Conservation (phyloP, 92 coral and sea anemone genomes). For the Montipora capitata region DNA sequence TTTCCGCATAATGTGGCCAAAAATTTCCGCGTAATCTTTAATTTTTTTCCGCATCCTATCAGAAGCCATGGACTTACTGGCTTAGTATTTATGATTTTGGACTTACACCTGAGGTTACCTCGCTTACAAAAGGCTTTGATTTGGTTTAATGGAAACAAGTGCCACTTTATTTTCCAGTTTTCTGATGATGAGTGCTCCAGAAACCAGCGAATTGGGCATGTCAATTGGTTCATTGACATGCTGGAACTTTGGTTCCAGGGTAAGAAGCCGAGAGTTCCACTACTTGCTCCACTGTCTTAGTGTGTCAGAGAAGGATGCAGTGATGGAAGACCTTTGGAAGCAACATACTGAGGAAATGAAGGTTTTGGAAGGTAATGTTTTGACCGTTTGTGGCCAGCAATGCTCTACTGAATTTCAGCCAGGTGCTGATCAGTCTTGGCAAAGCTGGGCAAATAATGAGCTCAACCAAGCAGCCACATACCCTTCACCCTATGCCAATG, state of each 20-base stretch:
- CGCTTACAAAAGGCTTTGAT: slow-evolving; percentile 1
- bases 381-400: slow-evolving; percentile 56
- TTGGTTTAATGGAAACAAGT: slow-evolving; percentile 47
- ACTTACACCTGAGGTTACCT: slow-evolving; percentile 55
- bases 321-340: slow-evolving; percentile 75
- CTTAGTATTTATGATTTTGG: slow-evolving; percentile 53
- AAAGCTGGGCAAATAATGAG: slow-evolving; percentile 83
- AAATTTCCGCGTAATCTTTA: no score
- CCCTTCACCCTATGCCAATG: slow-evolving; percentile 41
- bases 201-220: no score
- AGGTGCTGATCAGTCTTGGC: slow-evolving; percentile 75
- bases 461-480: slow-evolving; percentile 74
- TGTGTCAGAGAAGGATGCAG: slow-evolving; percentile 68
- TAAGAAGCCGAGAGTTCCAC: slow-evolving; percentile 66
- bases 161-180: no score
- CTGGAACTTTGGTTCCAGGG: slow-evolving; percentile 76
- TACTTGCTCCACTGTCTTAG: slow-evolving; percentile 68
- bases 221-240: slow-evolving; percentile 6
- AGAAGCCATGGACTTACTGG: no score
- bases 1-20: no score
- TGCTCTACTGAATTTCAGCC: slow-evolving; percentile 79
- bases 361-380: slow-evolving; percentile 56
- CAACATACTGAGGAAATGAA: slow-evolving; percentile 75
- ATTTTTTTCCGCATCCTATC: no score
- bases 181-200: no score